Percentiles rank a stretch among this genome's conserved stretches.
These are phyloP conservation scores for Tenualosa ilisha DNA, from an alignment of 2,797 vertebrate species.

Conservation along the genomic window DNA sequence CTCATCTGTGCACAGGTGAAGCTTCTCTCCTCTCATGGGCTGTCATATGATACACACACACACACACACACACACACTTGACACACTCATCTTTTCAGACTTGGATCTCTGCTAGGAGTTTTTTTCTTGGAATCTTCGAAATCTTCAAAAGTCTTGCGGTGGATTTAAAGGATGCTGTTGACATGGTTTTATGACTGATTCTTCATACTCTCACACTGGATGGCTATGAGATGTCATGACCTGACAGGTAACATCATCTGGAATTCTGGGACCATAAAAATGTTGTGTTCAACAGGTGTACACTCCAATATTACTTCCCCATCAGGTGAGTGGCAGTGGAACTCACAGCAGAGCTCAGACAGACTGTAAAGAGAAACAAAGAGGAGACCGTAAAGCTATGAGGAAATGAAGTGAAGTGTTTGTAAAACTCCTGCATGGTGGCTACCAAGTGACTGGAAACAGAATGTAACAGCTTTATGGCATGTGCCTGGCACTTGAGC, in stretches of 20 bases:
- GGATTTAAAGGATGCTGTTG: background rate
- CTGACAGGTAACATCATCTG: background rate
- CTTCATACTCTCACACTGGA: background rate
- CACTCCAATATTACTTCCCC: background rate
- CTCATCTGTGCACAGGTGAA: conserved; percentile 41
- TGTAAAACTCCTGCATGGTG: background rate
- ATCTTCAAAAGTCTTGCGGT: background rate
- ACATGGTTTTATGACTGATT: no score
- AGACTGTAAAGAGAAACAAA: background rate
- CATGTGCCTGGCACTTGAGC: no score
- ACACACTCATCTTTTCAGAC: background rate
- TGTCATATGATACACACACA: background rate
- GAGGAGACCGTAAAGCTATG: background rate
- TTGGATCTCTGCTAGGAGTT: background rate
- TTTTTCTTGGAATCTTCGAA: background rate
- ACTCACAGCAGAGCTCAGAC: background rate
- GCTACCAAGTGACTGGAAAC: no score
- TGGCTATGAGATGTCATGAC: background rate
- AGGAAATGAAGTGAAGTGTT: background rate
- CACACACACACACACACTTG: background rate
- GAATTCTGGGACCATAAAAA: background rate
- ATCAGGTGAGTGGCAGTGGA: background rate
- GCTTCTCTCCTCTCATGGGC: conserved; percentile 36
- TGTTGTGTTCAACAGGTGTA: background rate
- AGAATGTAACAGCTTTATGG: no score